Evolutionary conservation across 2,797 vertebrate genomes (phyloP).

Genomic region (Crocidura indochinensis): DNA sequence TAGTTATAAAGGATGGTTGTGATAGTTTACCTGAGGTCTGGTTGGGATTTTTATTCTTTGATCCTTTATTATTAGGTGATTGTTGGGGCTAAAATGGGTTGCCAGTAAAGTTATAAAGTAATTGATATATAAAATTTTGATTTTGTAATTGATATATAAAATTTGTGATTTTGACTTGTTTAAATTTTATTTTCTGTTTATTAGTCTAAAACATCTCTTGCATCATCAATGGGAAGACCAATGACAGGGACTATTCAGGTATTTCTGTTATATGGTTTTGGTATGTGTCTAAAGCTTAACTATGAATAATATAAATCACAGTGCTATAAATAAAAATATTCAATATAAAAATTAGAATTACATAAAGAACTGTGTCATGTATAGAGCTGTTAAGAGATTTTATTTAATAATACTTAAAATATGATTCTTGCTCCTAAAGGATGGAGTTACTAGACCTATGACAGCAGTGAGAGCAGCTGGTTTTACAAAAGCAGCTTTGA

Average conservation of each 20-base stretch:
- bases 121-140: conserved; percentile 59
- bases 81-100: conserved; percentile 40
- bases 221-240: conserved; percentile 95
- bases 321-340: too few species aligned
- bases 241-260: conserved; percentile 96
- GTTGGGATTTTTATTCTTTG: conserved; percentile 42
- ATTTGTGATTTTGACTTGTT: conserved; percentile 1
- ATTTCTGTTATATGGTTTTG: conserved; percentile 77
- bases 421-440: conserved; percentile 90
- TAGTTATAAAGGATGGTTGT: background rate
- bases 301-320: too few species aligned
- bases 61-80: background rate
- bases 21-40: background rate
- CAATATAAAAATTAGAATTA: background rate
- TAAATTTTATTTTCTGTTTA: conserved; percentile 80
- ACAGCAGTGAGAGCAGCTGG: conserved; percentile 97
- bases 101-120: conserved; percentile 26
- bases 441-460: conserved; percentile 96
- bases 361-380: background rate
- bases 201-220: conserved; percentile 93
- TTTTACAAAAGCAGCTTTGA: conserved; percentile 93
- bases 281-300: too few species aligned
- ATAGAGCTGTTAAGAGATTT: background rate
- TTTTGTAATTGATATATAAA: conserved; percentile 58
- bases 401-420: conserved; percentile 66